phyloP scores from a whole-genome alignment of 2,888 invertebrate species.

The Liposcelis brunnea region DNA sequence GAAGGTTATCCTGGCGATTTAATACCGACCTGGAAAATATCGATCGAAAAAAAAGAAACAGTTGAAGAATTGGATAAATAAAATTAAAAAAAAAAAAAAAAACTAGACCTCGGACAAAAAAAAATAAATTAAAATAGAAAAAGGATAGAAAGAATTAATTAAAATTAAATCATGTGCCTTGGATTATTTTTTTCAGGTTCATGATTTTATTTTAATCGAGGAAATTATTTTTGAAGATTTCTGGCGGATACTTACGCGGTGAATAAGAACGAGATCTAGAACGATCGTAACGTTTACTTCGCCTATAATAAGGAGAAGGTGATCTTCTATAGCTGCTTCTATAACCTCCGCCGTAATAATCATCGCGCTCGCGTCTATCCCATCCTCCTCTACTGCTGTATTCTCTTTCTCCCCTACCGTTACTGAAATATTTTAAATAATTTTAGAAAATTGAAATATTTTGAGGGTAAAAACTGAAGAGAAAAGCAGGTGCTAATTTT shows the following conservation, averaged over 20 bases:
- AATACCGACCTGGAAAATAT: slow-evolving; percentile 1
- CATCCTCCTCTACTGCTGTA: slow-evolving; percentile 7
- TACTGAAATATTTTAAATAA: no score
- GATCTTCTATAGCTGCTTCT: slow-evolving; percentile 42
- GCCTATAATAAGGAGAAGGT: slow-evolving; percentile 55
- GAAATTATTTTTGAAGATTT: background rate
- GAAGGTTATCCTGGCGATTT: background rate
- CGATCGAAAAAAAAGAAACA: background rate
- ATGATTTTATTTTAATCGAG: background rate
- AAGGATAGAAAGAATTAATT: no score
- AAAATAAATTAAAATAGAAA: no score
- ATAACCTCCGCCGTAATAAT: slow-evolving; percentile 33
- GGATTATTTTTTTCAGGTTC: background rate
- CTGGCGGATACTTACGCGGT: slow-evolving; percentile 51
- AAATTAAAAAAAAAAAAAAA: no score
- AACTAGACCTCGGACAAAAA: no score
- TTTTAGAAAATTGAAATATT: slow-evolving; percentile 21
- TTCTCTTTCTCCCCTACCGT: slow-evolving; percentile 1
- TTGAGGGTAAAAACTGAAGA: background rate
- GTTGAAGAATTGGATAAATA: background rate
- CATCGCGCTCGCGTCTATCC: slow-evolving; percentile 18
- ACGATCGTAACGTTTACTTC: slow-evolving; percentile 48
- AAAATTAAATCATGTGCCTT: background rate
- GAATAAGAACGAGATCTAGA: slow-evolving; percentile 61
- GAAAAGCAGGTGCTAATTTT: slow-evolving; percentile 3